Conservation (phyloP, 2,888 invertebrate genomes). For the Scaptomyza flava region DNA sequence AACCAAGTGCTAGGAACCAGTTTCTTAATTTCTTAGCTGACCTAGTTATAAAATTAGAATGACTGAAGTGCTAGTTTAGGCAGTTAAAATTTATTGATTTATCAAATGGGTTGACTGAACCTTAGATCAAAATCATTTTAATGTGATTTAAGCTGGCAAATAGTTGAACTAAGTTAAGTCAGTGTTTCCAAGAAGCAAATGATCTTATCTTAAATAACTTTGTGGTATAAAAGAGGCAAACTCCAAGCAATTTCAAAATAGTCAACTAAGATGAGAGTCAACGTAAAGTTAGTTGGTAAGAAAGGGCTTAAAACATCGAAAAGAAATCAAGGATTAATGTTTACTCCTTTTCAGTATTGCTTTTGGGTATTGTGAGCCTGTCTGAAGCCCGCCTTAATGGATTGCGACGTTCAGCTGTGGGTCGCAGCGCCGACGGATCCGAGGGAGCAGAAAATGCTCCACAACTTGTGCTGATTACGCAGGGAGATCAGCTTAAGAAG, state of each 20-base stretch:
- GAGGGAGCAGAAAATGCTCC: slow-evolving; percentile 28
- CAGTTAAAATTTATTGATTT: slow-evolving; percentile 46
- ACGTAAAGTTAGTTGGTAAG: slow-evolving; percentile 52
- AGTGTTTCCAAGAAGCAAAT: slow-evolving; percentile 46
- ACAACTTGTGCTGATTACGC: slow-evolving; percentile 68
- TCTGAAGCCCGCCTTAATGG: slow-evolving; percentile 39
- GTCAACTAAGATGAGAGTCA: slow-evolving; percentile 48
- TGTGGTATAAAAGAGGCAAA: slow-evolving; percentile 54
- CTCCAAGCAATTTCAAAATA: slow-evolving; percentile 18
- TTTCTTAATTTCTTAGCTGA: slow-evolving; percentile 37
- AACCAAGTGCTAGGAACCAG: slow-evolving; percentile 31
- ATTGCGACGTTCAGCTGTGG: slow-evolving; percentile 36
- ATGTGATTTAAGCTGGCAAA: slow-evolving; percentile 15
- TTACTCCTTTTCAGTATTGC: slow-evolving; percentile 12
- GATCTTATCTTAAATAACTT: slow-evolving; percentile 40
- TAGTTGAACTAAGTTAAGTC: slow-evolving; percentile 1
- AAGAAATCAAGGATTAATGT: neutral
- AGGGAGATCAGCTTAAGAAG: slow-evolving; percentile 48
- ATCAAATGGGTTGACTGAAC: slow-evolving; percentile 57
- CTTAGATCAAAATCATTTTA: slow-evolving; percentile 6
- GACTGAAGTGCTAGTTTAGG: slow-evolving; percentile 13
- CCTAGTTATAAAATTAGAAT: slow-evolving; percentile 44
- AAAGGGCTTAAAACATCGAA: neutral
- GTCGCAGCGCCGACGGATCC: slow-evolving; percentile 44
- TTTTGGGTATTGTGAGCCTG: slow-evolving; percentile 38